Evolutionary conservation across 1,140 invertebrate genomes (phyloP), one percentile per base, ranked within the genome.

Genomic region (Nymphalis io): DNA sequence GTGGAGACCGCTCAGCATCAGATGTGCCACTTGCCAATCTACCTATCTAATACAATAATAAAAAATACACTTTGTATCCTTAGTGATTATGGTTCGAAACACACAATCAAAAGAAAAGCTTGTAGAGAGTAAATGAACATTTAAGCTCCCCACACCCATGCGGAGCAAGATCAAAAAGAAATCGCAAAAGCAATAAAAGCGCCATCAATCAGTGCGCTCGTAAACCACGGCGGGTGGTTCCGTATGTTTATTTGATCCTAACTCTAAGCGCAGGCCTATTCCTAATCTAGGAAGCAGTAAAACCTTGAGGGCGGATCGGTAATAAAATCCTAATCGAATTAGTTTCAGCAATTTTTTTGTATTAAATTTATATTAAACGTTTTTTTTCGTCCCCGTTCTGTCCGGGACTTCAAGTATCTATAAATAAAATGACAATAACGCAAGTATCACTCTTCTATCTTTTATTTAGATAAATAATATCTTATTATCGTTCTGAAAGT

Each of bases 221-320:
- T 55, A 55, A 55, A 53, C 48, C 48, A 20, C 46, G 15, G 40
- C 40, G 12, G 27, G 27, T 44, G 48, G 48, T 53, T 53, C 48
- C 51, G 51, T 55, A 55, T 55, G 51, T 27, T 51, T 20, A 21
- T 51, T 20, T 2, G 10, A 8, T 55, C 12, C 51, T 18, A 51
- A 51, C 16, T 51, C 46, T 33, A 33, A 33, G 27, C 27, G 27
- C 16, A 20, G 15, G 21, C 51, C 51, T 55, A 55, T 27, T 21
- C 51, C 51, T 55, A 55, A 53, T 53, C 48, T 53, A 21, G 48
- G 15, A 16, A 51, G 21, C 51, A 55, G 51, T 55, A 55, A 55
- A 55, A 16, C 51, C 16, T 44, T n/a, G 40, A 33, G 40, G 40
- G 13, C 51, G 51, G 18, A 23, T 15, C 23, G 21, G 20, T 27